Percentiles rank a stretch among this genome's conserved stretches.
Conservation (phyloP, 2,113 vertebrate species). For the Rhinogobius similis region DNA sequence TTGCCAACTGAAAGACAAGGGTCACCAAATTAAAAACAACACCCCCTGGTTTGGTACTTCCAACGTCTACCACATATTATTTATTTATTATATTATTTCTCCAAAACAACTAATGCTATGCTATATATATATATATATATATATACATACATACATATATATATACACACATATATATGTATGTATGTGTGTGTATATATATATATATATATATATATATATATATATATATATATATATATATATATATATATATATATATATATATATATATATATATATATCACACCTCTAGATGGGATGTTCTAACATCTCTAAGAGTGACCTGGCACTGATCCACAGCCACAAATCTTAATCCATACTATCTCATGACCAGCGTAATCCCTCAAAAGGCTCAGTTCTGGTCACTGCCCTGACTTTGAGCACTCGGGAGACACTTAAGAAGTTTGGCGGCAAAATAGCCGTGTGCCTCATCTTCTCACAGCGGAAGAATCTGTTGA, state of each 20-base stretch:
- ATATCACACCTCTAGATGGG: no score
- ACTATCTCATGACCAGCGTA: constrained; percentile 69
- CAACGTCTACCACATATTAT: neutral
- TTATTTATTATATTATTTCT: no score
- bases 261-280: no score
- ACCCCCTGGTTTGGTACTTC: neutral
- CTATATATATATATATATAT: no score
- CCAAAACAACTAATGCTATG: no score
- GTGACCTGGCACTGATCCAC: constrained; percentile 37
- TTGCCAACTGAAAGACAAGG: neutral
- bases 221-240: no score
- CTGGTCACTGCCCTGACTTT: constrained; percentile 39
- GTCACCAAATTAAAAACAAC: neutral
- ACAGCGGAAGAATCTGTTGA: constrained; percentile 38
- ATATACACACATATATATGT: no score
- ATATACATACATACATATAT: no score
- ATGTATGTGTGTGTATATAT: no score
- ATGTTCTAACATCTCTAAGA: constrained; percentile 16
- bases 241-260: no score
- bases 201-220: no score
- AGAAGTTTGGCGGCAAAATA: constrained; percentile 28
- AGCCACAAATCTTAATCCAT: constrained; percentile 50
- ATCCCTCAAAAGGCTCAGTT: constrained; percentile 56
- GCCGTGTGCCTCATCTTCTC: constrained; percentile 25
- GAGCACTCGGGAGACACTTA: constrained; percentile 36